Evolutionary conservation across 2,797 vertebrate genomes (phyloP).

Genomic region (Morelia viridis): DNA sequence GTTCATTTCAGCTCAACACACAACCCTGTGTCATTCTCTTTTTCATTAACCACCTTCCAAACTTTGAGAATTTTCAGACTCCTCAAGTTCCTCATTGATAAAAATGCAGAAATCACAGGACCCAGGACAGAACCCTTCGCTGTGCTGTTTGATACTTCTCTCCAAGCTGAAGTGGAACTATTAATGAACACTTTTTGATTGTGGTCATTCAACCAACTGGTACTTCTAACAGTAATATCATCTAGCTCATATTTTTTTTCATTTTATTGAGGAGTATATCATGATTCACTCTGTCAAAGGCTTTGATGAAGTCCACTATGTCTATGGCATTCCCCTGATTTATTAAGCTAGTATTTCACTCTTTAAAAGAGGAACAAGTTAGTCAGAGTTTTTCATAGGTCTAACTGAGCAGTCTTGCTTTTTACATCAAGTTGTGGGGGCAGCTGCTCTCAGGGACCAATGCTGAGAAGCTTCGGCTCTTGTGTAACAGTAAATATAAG

Average conservation of each 20-base stretch:
- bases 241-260: neutral
- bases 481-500: neutral
- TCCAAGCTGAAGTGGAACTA: neutral
- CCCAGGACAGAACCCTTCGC: neutral
- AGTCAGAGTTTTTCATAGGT: neutral
- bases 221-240: neutral
- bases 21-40: neutral
- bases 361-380: neutral
- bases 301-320: neutral
- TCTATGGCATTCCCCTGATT: neutral
- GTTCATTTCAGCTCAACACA: neutral
- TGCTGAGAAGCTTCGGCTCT: neutral
- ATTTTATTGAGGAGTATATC: neutral
- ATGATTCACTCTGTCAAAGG: neutral
- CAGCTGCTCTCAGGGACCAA: neutral
- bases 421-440: neutral
- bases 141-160: neutral
- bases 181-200: neutral
- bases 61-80: neutral
- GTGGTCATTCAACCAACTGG: neutral
- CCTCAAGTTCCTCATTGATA: neutral
- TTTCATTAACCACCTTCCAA: neutral
- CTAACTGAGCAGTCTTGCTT: neutral
- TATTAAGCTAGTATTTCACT: neutral
- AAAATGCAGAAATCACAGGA: neutral